Conservation (phyloP, 2,888 invertebrate species). For the Protodeltote pygarga region DNA sequence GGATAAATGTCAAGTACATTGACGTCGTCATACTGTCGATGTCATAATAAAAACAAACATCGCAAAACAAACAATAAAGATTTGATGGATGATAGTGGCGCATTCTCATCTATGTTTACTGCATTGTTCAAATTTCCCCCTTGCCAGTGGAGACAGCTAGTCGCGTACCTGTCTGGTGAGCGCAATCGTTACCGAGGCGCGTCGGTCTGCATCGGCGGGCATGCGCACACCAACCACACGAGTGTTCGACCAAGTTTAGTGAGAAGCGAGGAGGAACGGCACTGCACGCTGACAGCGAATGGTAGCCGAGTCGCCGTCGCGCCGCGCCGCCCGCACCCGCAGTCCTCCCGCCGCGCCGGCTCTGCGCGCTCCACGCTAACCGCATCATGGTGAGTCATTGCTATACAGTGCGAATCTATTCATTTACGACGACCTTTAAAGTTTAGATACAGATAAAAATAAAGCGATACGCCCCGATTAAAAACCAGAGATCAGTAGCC, state of each 20-base stretch:
- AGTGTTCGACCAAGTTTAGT: slow-evolving; percentile 66
- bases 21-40: slow-evolving; percentile 12
- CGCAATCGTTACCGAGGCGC: slow-evolving; percentile 83
- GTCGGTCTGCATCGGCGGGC: slow-evolving; percentile 82
- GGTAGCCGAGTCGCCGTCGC: slow-evolving; percentile 65
- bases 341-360: slow-evolving; percentile 83
- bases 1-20: background rate
- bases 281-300: slow-evolving; percentile 68
- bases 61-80: slow-evolving; percentile 51
- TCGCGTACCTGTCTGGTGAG: slow-evolving; percentile 78
- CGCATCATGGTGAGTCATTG: slow-evolving; percentile 86
- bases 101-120: slow-evolving; percentile 64
- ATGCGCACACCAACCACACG: slow-evolving; percentile 74
- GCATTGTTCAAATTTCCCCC: slow-evolving; percentile 80
- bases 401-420: slow-evolving; percentile 80
- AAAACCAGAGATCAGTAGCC: slow-evolving; percentile 38
- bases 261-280: slow-evolving; percentile 77
- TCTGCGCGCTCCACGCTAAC: slow-evolving; percentile 79
- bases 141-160: slow-evolving; percentile 79
- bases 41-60: slow-evolving; percentile 40
- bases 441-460: slow-evolving; percentile 57
- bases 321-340: slow-evolving; percentile 78
- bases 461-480: slow-evolving; percentile 56
- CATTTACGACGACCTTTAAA: slow-evolving; percentile 73
- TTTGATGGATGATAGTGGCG: slow-evolving; percentile 55